Evolutionary conservation across 2,113 vertebrate species (phyloP), one percentile per base, ranked within the genome.

Genomic region (Taxidea taxus): DNA sequence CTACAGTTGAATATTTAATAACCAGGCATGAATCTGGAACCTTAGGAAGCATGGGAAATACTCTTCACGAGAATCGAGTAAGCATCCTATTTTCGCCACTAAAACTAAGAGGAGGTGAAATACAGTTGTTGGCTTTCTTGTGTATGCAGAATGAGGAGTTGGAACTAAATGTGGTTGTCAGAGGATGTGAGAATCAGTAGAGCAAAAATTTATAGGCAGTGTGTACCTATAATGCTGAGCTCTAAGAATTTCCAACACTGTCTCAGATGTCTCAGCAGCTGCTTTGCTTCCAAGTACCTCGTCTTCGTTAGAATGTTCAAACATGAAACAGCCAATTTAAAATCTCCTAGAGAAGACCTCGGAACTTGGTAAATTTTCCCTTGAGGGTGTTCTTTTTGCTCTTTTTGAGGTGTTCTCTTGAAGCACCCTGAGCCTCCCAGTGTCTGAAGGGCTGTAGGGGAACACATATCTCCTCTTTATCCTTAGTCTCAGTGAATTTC

Each of bases 61-160:
- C 51, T 87, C 37, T 92, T 96, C 81, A 37, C 13, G 87, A 87
- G 70, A 96, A 87, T 87, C 90, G 31, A 88, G 11, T 80, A 92
- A 89, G 34, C 21, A 21, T n/a, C n/a, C 14, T 68, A 49, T 80
- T 86, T 95, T 94, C 49, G 37, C 95, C 9, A 86, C 15, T 62
- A 72, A 91, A 94, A 87, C 56, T 92, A 39, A 54, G 56, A 80
- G 14, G 54, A 80, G 27, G 4, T 96, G 34, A 97, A 54, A 51
- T 58, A 31, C 2, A 90, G 54, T 94, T 85, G 56, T 87, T 94
- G 56, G 23, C 56, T 97, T 94, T 95, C 88, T 92, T 92, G 14
- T 66, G 14, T 68, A 64, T 77, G 27, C 95, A 87, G 94, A 96
- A 66, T 62, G 47, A 95, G 31, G n/a, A 87, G 25, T 86, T 82